Percentiles rank a stretch among this genome's conserved stretches.
These are phyloP conservation scores for Chaetorhynchus papuensis DNA, from an alignment of 2,113 vertebrate species.

Conservation along the genomic window DNA sequence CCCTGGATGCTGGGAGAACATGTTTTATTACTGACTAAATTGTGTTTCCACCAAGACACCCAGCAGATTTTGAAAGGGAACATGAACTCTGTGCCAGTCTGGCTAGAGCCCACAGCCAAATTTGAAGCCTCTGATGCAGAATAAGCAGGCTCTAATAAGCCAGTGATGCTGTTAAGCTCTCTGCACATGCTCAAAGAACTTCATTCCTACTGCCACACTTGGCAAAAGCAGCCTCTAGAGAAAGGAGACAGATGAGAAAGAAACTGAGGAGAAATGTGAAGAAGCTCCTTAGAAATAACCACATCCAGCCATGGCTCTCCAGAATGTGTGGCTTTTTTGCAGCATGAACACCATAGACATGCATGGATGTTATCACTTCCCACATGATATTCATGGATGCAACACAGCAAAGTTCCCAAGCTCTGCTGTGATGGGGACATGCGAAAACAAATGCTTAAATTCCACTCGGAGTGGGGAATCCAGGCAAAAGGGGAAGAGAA, in stretches of 20 bases:
- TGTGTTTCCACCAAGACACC: not conserved
- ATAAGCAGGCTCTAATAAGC: not conserved
- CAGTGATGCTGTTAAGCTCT: not conserved
- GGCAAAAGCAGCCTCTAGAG: not conserved
- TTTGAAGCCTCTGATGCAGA: not conserved
- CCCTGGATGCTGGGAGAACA: not conserved
- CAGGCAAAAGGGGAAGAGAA: not conserved
- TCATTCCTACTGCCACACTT: not conserved
- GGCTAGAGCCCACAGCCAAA: not conserved
- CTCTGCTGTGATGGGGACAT: not conserved
- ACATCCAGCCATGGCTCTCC: not conserved
- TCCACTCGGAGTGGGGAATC: not conserved
- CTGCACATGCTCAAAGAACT: not conserved
- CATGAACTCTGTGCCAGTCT: not conserved
- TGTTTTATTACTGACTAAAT: not conserved
- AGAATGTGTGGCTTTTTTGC: rapidly evolving
- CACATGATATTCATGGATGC: rapidly evolving
- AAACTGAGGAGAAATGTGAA: not conserved
- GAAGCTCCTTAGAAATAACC: not conserved
- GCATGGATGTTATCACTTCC: not conserved
- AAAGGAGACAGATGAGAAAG: not conserved
- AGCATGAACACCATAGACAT: not conserved
- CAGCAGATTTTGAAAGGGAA: not conserved
- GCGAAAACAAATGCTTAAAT: not conserved
- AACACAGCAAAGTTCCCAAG: not conserved